Percentiles rank a stretch among this genome's conserved stretches.
Conservation (phyloP, 2,797 vertebrate species). For the Austrolebias charrua region DNA sequence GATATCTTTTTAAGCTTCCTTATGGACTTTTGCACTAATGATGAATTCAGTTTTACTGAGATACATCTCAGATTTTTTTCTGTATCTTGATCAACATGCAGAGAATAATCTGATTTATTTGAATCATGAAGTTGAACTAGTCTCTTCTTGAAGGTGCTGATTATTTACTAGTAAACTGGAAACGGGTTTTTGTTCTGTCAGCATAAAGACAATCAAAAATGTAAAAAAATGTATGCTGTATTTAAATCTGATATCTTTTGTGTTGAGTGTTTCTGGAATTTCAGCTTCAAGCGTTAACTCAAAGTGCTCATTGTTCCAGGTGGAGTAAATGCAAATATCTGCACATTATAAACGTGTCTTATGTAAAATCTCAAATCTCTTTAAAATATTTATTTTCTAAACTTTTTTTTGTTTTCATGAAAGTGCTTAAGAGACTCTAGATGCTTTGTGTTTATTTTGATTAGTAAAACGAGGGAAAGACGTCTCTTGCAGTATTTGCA, state of each 20-base stretch:
- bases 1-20: conserved; percentile 1
- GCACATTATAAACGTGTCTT: conserved; percentile 29
- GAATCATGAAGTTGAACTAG: conserved; percentile 9
- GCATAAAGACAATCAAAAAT: conserved; percentile 26
- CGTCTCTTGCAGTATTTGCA: conserved; percentile 51
- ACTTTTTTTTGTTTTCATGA: conserved; percentile 19
- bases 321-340: conserved; percentile 23
- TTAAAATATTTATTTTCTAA: conserved; percentile 52
- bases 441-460: conserved; percentile 45
- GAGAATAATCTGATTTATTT: conserved; percentile 7
- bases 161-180: conserved; percentile 51
- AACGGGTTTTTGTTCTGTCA: conserved; percentile 10
- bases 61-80: conserved; percentile 4
- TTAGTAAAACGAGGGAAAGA: conserved; percentile 38
- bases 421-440: conserved; percentile 18
- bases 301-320: conserved; percentile 9
- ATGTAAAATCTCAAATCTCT: conserved; percentile 15
- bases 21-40: conserved; percentile 26
- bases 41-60: conserved; percentile 14
- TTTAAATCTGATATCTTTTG: conserved; percentile 22
- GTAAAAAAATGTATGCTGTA: conserved; percentile 20
- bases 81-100: neutral
- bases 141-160: conserved; percentile 37
- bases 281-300: conserved; percentile 21
- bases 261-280: conserved; percentile 11